These are phyloP conservation scores for Pasiphila rectangulata DNA, from an alignment of 2,888 invertebrate genomes.

Conservation along the genomic window DNA sequence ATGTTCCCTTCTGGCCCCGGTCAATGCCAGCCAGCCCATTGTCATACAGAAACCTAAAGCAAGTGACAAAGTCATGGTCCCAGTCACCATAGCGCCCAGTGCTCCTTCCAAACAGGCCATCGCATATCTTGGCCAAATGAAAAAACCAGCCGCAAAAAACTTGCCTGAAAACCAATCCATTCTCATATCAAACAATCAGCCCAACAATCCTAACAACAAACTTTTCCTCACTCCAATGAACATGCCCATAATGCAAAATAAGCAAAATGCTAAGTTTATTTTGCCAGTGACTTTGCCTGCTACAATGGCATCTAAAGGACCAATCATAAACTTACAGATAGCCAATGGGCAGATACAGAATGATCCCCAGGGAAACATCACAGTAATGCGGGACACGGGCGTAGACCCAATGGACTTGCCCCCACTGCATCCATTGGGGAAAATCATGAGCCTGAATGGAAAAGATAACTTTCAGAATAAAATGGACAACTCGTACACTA, in stretches of 20 bases:
- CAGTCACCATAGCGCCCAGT: slow-evolving; percentile 69
- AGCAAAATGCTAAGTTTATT: slow-evolving; percentile 78
- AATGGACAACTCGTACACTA: slow-evolving; percentile 60
- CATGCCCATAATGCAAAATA: slow-evolving; percentile 80
- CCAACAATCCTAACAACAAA: slow-evolving; percentile 72
- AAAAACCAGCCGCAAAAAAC: slow-evolving; percentile 67
- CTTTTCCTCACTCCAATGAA: slow-evolving; percentile 80
- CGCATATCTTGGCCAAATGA: slow-evolving; percentile 79
- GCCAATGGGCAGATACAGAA: slow-evolving; percentile 83
- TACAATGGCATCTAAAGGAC: slow-evolving; percentile 80
- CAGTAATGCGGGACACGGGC: slow-evolving; percentile 78
- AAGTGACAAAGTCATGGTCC: slow-evolving; percentile 74
- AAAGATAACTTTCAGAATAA: slow-evolving; percentile 60
- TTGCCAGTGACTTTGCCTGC: slow-evolving; percentile 75
- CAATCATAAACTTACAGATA: slow-evolving; percentile 85
- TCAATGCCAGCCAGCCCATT: slow-evolving; percentile 72
- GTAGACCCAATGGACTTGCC: slow-evolving; percentile 65
- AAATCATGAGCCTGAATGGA: slow-evolving; percentile 55
- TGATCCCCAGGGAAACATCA: slow-evolving; percentile 82
- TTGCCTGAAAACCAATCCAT: slow-evolving; percentile 69
- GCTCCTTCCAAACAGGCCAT: slow-evolving; percentile 71
- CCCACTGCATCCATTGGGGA: slow-evolving; percentile 67
- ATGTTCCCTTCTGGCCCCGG: slow-evolving; percentile 65
- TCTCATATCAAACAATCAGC: slow-evolving; percentile 69
- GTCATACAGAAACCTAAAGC: slow-evolving; percentile 80